Conservation (phyloP, 2,888 invertebrate genomes). For the Epistrophe grossulariae region DNA sequence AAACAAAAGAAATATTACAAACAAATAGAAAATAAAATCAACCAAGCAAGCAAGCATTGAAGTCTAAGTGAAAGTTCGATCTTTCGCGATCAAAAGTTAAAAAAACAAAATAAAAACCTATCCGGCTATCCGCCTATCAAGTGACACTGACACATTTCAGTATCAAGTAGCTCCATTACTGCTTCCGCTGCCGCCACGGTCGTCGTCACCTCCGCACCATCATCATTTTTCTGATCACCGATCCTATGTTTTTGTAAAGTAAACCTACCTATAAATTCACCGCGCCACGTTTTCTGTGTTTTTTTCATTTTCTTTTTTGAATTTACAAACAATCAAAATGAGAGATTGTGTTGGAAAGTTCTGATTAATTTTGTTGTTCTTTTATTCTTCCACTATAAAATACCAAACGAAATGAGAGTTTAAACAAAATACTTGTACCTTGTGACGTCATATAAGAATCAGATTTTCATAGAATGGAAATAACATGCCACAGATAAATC, state of each 20-base stretch:
- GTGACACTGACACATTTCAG: constrained; percentile 60
- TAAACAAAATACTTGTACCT: not conserved
- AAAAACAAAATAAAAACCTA: not conserved
- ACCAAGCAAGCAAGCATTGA: not conserved
- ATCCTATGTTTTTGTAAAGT: not conserved
- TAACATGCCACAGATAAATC: not conserved
- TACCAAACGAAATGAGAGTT: not conserved
- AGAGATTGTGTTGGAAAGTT: constrained; percentile 27
- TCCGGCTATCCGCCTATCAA: constrained; percentile 34
- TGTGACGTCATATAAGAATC: constrained; percentile 28
- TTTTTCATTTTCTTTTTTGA: constrained; percentile 9
- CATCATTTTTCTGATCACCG: not conserved
- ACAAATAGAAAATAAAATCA: constrained; percentile 10
- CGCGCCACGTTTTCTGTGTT: constrained; percentile 62
- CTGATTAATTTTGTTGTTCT: constrained; percentile 5
- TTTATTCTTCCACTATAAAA: not conserved
- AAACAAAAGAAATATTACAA: constrained; percentile 1
- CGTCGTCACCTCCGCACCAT: not conserved
- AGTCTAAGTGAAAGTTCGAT: constrained; percentile 62
- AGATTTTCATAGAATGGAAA: not conserved
- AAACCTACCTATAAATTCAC: constrained; percentile 7
- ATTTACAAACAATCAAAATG: constrained; percentile 23
- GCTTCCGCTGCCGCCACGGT: not conserved
- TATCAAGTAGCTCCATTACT: not conserved
- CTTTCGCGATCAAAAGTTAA: constrained; percentile 25